Percentiles rank a stretch among this genome's conserved stretches.
phyloP scores from a whole-genome alignment of 2,888 invertebrate species.

The Eustalomyia histrio region DNA sequence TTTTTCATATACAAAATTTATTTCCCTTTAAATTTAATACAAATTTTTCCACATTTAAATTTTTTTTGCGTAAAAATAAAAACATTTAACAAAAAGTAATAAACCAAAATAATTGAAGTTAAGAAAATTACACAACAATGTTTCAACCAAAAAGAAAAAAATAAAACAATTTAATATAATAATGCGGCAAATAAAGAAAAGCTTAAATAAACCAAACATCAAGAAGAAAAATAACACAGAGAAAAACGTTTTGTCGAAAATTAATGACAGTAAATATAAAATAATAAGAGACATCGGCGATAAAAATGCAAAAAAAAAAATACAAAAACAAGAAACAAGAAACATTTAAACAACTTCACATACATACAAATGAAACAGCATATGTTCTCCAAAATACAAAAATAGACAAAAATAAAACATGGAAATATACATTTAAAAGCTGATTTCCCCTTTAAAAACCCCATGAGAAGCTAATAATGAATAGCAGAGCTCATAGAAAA shows the following conservation, averaged over 20 bases:
- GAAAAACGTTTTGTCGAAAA: constrained; percentile 60
- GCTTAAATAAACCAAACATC: constrained; percentile 8
- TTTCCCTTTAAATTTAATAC: neutral
- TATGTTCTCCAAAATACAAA: constrained; percentile 30
- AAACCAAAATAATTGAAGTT: constrained; percentile 19
- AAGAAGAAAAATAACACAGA: constrained; percentile 37
- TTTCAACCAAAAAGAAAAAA: constrained; percentile 12
- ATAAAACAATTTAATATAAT: constrained; percentile 9
- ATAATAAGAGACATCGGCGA: constrained; percentile 41
- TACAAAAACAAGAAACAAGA: constrained; percentile 11
- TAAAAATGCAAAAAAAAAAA: neutral
- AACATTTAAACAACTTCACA: constrained; percentile 17
- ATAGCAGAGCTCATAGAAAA: constrained; percentile 35
- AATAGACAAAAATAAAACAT: neutral
- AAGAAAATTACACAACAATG: constrained; percentile 18
- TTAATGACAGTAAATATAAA: constrained; percentile 62
- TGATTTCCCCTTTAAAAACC: constrained; percentile 60
- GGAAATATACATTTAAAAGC: constrained; percentile 58
- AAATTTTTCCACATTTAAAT: neutral
- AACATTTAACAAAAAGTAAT: constrained; percentile 1
- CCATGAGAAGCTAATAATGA: constrained; percentile 62
- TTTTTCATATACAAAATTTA: neutral
- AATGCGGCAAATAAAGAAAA: constrained; percentile 36
- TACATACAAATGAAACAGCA: neutral
- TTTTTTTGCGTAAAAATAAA: neutral